Base-by-base conservation (phyloP, 1,140 invertebrate species). In the Hyphantria cunea region DNA sequence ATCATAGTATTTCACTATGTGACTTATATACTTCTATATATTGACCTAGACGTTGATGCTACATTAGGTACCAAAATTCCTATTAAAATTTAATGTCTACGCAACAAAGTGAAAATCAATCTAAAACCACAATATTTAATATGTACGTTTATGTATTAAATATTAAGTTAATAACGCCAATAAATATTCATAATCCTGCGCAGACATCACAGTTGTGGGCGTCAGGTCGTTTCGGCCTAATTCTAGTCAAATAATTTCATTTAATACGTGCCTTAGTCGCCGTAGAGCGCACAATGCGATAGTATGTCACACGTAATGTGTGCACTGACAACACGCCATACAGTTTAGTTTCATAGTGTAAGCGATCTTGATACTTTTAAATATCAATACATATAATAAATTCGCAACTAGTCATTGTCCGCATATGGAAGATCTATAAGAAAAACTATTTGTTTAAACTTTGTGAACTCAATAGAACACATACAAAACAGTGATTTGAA, bases 281-380 rank as follows among this genome's bases (percentile, higher is more conserved):
- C 82, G 78, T 86, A 77, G 74, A 74, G 55, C 59, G 70, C 70
- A 84, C 84, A 84, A 82, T 84, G 64, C 80, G 53, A 68, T 76
- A 78, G 74, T 87, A 87, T 85, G 79, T 87, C 81, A 85, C 80
- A 75, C 74, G 74, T 86, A 86, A 86, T 89, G 84, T 80, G 82
- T 82, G 77, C 82, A 76, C 51, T 83, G 82, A 86, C 82, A 87
- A 81, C 74, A 65, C 70, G 59, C 68, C 55, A 64, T 69, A 70
- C 65, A 64, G 66, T 13, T 44, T 45, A 39, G 47, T 72, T 68
- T 69, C 11, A 61, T 0, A 2, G 45, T 65, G 56, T 13, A 7
- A 17, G 0, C 9, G 0, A 42, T 67, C 37, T 81, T 84, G 80
- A 78, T 88, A 79, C 67, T 81, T 76, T 47, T 34, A 2, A 25